phyloP scores from a whole-genome alignment of 1,140 invertebrate genomes.

The Drosophila bocqueti region DNA sequence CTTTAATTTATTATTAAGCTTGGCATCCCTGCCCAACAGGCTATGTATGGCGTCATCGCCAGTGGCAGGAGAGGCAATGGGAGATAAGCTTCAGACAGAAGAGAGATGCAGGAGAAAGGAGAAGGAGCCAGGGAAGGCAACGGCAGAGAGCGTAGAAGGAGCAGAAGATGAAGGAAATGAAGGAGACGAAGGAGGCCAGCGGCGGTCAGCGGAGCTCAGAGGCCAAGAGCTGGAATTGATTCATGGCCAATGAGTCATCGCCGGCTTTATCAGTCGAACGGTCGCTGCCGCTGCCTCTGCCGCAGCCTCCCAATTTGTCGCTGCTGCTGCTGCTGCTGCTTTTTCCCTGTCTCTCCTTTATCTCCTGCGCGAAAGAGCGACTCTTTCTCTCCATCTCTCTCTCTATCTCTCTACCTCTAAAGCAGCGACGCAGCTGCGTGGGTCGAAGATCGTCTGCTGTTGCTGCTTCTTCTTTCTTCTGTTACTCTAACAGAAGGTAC shows the following conservation, averaged over 20 bases:
- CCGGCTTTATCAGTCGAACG: constrained; percentile 58
- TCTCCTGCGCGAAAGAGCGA: not conserved
- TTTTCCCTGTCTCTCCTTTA: not conserved
- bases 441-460: constrained; percentile 37
- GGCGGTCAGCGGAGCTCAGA: constrained; percentile 67
- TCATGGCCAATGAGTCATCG: constrained; percentile 68
- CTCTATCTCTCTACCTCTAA: not conserved
- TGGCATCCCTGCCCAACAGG: constrained; percentile 1
- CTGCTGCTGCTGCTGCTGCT: constrained; percentile 9
- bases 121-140: not conserved
- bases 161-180: constrained; percentile 1
- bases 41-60: constrained; percentile 14
- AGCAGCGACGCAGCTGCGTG: constrained; percentile 18
- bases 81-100: constrained; percentile 4
- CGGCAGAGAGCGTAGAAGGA: not conserved
- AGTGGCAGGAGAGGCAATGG: constrained; percentile 1
- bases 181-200: constrained; percentile 21
- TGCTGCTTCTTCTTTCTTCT: constrained; percentile 16
- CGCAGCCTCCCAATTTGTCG: constrained; percentile 36
- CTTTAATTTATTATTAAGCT: no score
- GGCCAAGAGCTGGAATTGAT: constrained; percentile 64
- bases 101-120: not conserved
- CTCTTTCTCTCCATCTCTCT: not conserved
- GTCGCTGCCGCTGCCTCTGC: constrained; percentile 24
- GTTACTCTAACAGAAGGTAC: not conserved